Evolutionary conservation across 2,888 invertebrate genomes (phyloP), one percentile per base, ranked within the genome.

Genomic region (Baccha elongata): DNA sequence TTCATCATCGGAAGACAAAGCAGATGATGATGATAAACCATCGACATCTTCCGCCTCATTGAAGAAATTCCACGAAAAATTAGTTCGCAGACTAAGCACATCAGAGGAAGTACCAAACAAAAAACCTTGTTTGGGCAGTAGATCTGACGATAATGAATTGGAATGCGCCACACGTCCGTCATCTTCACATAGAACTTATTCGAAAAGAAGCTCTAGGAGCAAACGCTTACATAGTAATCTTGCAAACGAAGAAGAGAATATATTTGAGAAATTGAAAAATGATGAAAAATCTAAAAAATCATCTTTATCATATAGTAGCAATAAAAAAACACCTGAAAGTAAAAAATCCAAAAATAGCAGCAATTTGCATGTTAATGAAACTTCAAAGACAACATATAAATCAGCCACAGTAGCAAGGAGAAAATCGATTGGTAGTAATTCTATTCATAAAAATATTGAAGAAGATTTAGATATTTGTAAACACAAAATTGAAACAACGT

Each of bases 341-440:
- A 29, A 1, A n/a, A 78, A 52, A 35, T 58, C 52, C 13, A 46
- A 40, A 11, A 53, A 79, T 42, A 32, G 0, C 4, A 15, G 11
- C 4, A 15, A 6, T 4, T 37, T 42, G 2, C 19, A 10, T 35
- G 7, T 0, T 19, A 46, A 5, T 42, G 13, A 1, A 10, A n/a
- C n/a, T n/a, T n/a, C n/a, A n/a, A n/a, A n/a, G n/a, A n/a, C n/a
- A 1, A 13, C 17, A 23, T 73, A 62, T 29, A 55, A 37, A 17
- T 64, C 80, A 8, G 62, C 68, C 2, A 50, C 60, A n/a, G 15
- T 58, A 5, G 48, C 68, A 26, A 62, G 80, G 32, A 74, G 42
- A 8, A 40, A 55, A 10, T 71, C 69, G 2, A 1, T 60, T 17
- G 32, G 42, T 0, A 37, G 55, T 19, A 23, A 50, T 4, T 40